Evolutionary conservation across 2,888 invertebrate genomes (phyloP).

Genomic region (Callyntrura sp.): DNA sequence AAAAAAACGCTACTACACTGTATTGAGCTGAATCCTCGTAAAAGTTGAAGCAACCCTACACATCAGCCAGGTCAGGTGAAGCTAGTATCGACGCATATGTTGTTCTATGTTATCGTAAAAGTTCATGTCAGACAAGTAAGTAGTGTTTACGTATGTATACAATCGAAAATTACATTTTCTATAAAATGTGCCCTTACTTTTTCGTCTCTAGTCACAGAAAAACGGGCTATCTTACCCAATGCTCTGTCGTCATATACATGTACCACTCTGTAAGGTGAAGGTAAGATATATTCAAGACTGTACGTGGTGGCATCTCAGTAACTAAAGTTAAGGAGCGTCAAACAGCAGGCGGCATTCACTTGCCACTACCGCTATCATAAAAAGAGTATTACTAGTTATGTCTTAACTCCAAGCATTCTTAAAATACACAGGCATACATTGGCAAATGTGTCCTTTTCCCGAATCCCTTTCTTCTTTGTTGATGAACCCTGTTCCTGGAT

Average conservation of each 20-base stretch:
- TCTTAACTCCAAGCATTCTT: too few species aligned
- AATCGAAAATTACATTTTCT: not conserved
- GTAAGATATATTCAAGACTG: not conserved
- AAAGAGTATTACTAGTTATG: too few species aligned
- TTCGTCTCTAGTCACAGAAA: not conserved
- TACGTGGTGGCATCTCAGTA: conserved; percentile 17
- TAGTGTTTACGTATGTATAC: not conserved
- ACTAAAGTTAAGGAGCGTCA: conserved; percentile 55
- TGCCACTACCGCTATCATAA: not conserved
- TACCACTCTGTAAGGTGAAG: not conserved
- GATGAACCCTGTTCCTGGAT: conserved; percentile 32
- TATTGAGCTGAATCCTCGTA: too few species aligned
- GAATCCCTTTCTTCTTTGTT: conserved; percentile 12
- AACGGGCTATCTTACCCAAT: not conserved
- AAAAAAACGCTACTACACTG: too few species aligned
- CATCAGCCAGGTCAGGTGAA: too few species aligned
- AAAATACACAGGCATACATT: not conserved
- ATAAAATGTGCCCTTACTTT: too few species aligned
- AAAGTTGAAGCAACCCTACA: too few species aligned
- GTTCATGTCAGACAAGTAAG: not conserved
- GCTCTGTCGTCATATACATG: too few species aligned
- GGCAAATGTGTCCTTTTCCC: conserved; percentile 17
- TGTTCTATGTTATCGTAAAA: too few species aligned
- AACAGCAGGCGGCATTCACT: conserved; percentile 55
- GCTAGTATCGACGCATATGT: too few species aligned